phyloP scores from a whole-genome alignment of 2,797 vertebrate genomes.

The Channa striata region DNA sequence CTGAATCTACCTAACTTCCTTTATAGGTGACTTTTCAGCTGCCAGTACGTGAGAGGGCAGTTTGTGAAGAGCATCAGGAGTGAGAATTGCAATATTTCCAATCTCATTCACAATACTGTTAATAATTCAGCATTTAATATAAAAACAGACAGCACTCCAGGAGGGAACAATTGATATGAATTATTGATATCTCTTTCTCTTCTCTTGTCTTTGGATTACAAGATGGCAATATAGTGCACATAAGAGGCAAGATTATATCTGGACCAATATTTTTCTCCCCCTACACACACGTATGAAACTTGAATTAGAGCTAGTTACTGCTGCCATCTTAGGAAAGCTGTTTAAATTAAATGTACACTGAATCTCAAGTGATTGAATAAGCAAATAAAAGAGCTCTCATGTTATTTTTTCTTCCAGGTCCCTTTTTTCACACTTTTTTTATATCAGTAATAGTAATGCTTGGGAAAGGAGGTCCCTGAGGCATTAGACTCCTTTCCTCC shows the following conservation, averaged over 20 bases:
- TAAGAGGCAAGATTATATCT: slow-evolving; percentile 58
- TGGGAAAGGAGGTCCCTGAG: slow-evolving; percentile 44
- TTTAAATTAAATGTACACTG: slow-evolving; percentile 37
- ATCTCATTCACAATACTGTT: slow-evolving; percentile 66
- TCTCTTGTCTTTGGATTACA: slow-evolving; percentile 55
- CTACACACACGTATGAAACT: slow-evolving; percentile 49
- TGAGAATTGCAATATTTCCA: slow-evolving; percentile 55
- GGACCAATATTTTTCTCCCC: slow-evolving; percentile 54
- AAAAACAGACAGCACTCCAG: slow-evolving; percentile 75
- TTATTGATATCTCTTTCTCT: slow-evolving; percentile 77
- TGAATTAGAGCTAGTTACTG: slow-evolving; percentile 32
- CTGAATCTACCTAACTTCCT: not conserved
- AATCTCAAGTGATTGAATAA: slow-evolving; percentile 36
- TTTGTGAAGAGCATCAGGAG: slow-evolving; percentile 35
- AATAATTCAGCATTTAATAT: slow-evolving; percentile 88
- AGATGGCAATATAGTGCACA: slow-evolving; percentile 54
- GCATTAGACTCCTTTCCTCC: slow-evolving; percentile 65
- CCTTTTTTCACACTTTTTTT: slow-evolving; percentile 47
- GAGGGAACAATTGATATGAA: slow-evolving; percentile 79
- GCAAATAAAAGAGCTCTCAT: slow-evolving; percentile 23
- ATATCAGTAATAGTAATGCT: slow-evolving; percentile 35
- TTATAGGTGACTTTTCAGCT: slow-evolving; percentile 9
- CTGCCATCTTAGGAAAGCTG: slow-evolving; percentile 11
- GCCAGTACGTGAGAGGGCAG: slow-evolving; percentile 5
- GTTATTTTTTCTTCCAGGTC: slow-evolving; percentile 16